Evolutionary conservation across 2,113 vertebrate species (phyloP), one percentile per base, ranked within the genome.

Genomic region (Pao palembangensis): DNA sequence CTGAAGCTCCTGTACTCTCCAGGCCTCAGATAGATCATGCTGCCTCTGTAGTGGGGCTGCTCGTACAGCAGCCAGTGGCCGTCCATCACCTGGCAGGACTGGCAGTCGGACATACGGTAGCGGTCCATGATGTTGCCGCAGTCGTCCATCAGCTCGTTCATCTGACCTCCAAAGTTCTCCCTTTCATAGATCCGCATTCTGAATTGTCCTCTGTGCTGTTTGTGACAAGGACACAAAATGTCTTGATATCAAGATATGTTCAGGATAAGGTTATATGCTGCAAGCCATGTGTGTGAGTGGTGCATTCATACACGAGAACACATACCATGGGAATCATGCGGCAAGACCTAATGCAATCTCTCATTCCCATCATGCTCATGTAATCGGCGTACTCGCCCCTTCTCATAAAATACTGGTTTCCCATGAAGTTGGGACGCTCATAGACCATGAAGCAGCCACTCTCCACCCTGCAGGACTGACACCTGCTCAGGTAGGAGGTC

Each of bases 11-110:
- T 81, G 84, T 89, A 84, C 78, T 89, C 88, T 38, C 86, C 86
- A 3, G 88, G 88, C 73, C 71, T 87, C 64, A 89, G 13, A 78
- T 88, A 89, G 51, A 84, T 78, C 86, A 79, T 75, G 68, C 17
- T 87, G 57, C 88, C 88, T 82, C 82, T 85, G 82, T 73, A 91
- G 50, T 89, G 46, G 65, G 88, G 76, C 78, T 87, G 84, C 71
- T 91, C 89, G 65, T 89, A 90, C 78, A 91, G 81, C 68, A 87
- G 82, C 89, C 89, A 91, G 82, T 91, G 88, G 48, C 90, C 90
- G 6, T 90, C 89, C 81, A 89, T 85, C 64, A 91, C 89, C 3
- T 90, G 3, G 64, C 88, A 88, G 64, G 90, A 91, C 83, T 78
- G 69, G 70, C 88, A 89, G 68, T 90, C 85, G 3, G 63, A 69